A percentile compares a stretch with the other conserved stretches of the same genome.
Evolutionary conservation across 2,113 vertebrate species (phyloP).

Genomic region (Engystomops pustulosus): DNA sequence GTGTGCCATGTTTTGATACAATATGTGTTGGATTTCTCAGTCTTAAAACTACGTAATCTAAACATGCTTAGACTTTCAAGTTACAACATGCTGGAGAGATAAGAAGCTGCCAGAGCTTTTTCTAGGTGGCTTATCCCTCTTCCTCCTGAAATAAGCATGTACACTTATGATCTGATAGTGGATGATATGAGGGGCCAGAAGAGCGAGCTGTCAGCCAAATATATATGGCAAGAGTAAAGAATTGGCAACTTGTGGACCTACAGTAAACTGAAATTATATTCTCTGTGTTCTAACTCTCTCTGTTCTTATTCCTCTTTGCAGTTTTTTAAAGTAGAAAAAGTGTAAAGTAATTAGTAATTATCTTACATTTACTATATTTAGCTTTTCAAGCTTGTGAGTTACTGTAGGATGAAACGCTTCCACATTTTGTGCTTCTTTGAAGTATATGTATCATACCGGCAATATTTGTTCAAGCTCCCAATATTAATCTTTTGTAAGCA

Average conservation of each 20-base stretch:
- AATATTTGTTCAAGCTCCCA: slow-evolving; percentile 15
- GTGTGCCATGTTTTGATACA: too few relatives aligned
- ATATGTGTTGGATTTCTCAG: too few relatives aligned
- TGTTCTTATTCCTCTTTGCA: neutral
- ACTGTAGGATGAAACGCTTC: neutral
- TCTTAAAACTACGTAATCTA: too few relatives aligned
- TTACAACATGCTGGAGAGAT: too few relatives aligned
- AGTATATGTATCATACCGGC: slow-evolving; percentile 2
- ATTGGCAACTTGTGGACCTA: neutral
- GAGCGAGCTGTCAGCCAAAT: too few relatives aligned
- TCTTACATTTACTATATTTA: neutral
- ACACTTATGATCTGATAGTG: too few relatives aligned
- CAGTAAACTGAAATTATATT: neutral
- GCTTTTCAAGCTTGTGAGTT: neutral
- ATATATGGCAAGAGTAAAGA: too few relatives aligned
- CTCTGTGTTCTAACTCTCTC: neutral
- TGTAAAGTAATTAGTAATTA: neutral
- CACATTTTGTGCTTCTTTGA: neutral
- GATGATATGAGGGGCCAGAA: too few relatives aligned
- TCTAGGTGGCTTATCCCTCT: too few relatives aligned
- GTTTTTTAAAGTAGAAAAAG: neutral
- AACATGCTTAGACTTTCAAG: too few relatives aligned
- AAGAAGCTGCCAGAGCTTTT: too few relatives aligned
- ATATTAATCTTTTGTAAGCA: slow-evolving; percentile 34
- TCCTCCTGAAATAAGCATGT: too few relatives aligned